These are phyloP conservation scores for Myrmophylax atrothorax DNA, from an alignment of 2,113 vertebrate species.

Conservation along the genomic window DNA sequence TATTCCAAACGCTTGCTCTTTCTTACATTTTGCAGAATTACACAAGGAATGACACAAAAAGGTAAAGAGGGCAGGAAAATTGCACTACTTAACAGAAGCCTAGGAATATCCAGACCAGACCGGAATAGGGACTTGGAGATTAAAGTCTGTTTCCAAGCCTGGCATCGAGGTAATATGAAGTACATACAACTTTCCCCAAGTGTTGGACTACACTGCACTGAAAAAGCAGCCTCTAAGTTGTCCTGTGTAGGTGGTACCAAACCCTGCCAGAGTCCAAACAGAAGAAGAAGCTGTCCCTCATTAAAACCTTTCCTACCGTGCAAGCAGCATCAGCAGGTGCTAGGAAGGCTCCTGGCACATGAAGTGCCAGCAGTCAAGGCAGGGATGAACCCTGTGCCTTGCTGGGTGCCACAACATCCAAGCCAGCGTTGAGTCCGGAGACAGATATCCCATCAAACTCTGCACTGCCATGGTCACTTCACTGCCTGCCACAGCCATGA, in stretches of 20 bases:
- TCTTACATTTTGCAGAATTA: neutral
- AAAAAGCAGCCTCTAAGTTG: neutral
- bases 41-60: neutral
- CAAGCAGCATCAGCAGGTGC: neutral
- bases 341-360: neutral
- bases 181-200: accelerated
- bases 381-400: neutral
- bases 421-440: accelerated
- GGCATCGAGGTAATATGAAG: neutral
- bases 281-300: neutral
- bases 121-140: accelerated
- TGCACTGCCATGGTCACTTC: neutral
- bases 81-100: neutral
- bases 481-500: neutral
- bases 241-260: neutral
- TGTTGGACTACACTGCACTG: accelerated
- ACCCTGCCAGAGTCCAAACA: neutral
- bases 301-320: neutral
- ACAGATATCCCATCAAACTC: neutral
- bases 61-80: neutral
- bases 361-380: accelerated
- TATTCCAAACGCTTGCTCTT: neutral
- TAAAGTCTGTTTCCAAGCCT: neutral
- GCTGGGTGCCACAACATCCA: neutral
- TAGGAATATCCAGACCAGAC: neutral